A percentile compares a stretch with the other conserved stretches of the same genome.
Evolutionary conservation across 2,797 vertebrate species (phyloP).

Genomic region (Hypotaenidia philippensis): DNA sequence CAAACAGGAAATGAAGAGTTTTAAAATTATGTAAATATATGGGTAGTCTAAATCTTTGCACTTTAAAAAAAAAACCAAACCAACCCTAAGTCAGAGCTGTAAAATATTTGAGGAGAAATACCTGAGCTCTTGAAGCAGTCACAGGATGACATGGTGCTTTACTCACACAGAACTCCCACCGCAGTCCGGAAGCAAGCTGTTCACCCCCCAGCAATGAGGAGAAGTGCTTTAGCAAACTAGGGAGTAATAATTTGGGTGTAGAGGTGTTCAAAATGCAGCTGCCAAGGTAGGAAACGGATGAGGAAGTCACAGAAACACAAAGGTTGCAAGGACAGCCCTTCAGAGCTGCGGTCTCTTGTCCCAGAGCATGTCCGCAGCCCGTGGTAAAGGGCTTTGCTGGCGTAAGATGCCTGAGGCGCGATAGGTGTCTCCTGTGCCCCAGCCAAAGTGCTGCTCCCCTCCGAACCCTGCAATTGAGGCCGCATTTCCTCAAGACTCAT

Average conservation of each 20-base stretch:
- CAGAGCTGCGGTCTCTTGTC: fast-evolving
- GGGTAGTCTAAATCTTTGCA: neutral
- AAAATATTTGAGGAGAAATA: neutral
- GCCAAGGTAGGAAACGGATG: neutral
- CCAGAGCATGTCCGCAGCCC: fast-evolving
- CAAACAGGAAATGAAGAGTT: neutral
- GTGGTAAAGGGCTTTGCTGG: fast-evolving
- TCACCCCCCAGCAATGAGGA: neutral
- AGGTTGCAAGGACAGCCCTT: neutral
- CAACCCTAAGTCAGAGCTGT: neutral
- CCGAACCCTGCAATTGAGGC: fast-evolving
- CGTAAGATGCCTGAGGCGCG: neutral
- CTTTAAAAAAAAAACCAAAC: neutral
- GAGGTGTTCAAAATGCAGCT: neutral
- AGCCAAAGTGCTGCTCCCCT: neutral
- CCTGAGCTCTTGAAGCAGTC: neutral
- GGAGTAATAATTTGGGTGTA: neutral
- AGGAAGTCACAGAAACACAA: fast-evolving
- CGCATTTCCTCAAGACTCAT: neutral
- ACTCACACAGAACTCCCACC: neutral
- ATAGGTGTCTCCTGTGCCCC: no score
- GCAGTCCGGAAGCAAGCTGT: neutral
- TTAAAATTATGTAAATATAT: neutral
- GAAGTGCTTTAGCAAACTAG: neutral
- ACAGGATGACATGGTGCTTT: neutral